Base-by-base conservation (phyloP, 2,888 invertebrate species). In the Tethea ocularis region DNA sequence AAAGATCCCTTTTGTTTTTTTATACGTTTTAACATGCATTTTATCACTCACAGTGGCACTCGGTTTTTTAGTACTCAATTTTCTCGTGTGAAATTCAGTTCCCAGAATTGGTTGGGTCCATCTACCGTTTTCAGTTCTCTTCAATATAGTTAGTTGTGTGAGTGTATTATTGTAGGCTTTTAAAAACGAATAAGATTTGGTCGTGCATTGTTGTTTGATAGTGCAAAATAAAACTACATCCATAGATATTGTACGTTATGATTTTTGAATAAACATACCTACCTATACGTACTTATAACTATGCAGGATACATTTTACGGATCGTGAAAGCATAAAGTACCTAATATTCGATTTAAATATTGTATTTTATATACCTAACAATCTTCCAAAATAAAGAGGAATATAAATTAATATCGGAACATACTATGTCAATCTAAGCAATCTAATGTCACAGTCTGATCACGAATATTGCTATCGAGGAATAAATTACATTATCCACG, bases 1-100 rank as follows among this genome's bases (percentile, higher is more conserved):
- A 72, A 7, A 33, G 33, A 33, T 79, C 77, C 71, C 77, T 76
- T 83, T 84, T 80, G 74, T 83, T 81, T 82, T 76, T 76, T 74
- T 76, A 74, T 72, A 69, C 70, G 69, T 70, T 69, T 46, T 33
- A 33, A 54, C 56, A 23, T 57, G 53, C 64, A 58, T 60, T 62
- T 60, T 61, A 62, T 52, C 64, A 67, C 62, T 68, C 60, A 65
- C 66, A 62, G 62, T 29, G n/a, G 55, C 58, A 52, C 58, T 61
- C 61, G 63, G 61, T 65, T 68, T 65, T 54, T 11, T 33, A 46
- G 46, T 46, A 46, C 46, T 46, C 46, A 46, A 46, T 54, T 20
- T 54, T 33, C 22, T 33, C 54, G 29, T 53, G 53, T 53, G 53
- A 53, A 53, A 53, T 53, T 53, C 53, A 29, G 29, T 26, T 53